Evolutionary conservation across 1,140 invertebrate species (phyloP).

Genomic region (Amyelois transitella): DNA sequence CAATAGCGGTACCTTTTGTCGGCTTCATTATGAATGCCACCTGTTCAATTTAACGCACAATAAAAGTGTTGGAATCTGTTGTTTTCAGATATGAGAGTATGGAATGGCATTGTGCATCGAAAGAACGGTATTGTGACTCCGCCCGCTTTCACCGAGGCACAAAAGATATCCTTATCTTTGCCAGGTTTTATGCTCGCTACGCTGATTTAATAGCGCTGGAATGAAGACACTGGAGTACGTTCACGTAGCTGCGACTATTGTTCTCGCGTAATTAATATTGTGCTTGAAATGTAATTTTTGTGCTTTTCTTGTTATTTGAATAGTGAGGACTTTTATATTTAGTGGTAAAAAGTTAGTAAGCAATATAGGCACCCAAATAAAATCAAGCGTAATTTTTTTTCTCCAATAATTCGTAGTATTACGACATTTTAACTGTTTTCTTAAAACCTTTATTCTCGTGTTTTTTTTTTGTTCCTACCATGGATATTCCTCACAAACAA

Average conservation of each 20-base stretch:
- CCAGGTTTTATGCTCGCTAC: constrained; percentile 33
- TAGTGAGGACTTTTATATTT: too few relatives aligned
- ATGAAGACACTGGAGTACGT: not conserved
- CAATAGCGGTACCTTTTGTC: constrained; percentile 18
- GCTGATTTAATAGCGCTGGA: constrained; percentile 40
- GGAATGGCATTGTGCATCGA: constrained; percentile 58
- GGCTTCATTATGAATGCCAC: constrained; percentile 25
- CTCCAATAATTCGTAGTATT: too few relatives aligned
- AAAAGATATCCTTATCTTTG: constrained; percentile 57
- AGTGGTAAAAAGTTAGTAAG: too few relatives aligned
- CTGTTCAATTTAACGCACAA: constrained; percentile 55
- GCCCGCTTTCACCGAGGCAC: constrained; percentile 45
- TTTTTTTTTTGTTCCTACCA: too few relatives aligned
- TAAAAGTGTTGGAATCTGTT: constrained; percentile 56
- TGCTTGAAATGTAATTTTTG: not conserved
- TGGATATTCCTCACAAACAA: too few relatives aligned
- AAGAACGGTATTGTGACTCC: constrained; percentile 37
- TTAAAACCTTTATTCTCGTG: too few relatives aligned
- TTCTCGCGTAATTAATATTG: not conserved
- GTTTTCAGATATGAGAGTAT: constrained; percentile 54
- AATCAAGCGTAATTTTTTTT: too few relatives aligned
- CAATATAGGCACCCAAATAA: too few relatives aligned
- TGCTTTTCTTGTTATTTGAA: too few relatives aligned
- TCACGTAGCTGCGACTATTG: not conserved
- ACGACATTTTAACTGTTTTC: too few relatives aligned